phyloP scores from a whole-genome alignment of 2,888 invertebrate species.

The Noctua comes region DNA sequence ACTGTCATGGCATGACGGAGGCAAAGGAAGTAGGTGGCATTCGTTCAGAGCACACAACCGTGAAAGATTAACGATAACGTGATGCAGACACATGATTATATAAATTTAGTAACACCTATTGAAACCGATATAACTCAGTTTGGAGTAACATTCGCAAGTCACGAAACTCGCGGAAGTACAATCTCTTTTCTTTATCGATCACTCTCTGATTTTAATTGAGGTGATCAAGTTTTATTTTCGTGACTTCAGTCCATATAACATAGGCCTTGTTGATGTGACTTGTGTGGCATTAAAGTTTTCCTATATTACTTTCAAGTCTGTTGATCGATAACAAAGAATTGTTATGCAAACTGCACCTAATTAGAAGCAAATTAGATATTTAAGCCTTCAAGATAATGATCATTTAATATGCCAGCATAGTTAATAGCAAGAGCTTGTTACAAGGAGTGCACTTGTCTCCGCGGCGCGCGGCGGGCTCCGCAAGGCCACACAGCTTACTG shows the following conservation, averaged over 20 bases:
- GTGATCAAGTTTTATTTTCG: conserved; percentile 69
- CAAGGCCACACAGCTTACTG: conserved; percentile 81
- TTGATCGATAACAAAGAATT: conserved; percentile 5
- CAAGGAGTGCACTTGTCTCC: conserved; percentile 82
- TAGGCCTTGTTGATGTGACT: conserved; percentile 21
- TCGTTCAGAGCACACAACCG: conserved; percentile 27
- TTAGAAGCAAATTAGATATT: conserved; percentile 49
- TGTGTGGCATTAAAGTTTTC: conserved; percentile 14
- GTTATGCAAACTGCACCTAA: conserved; percentile 28
- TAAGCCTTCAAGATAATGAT: conserved; percentile 41
- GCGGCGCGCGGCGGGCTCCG: conserved; percentile 57
- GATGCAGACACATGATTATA: conserved; percentile 55
- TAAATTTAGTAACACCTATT: conserved; percentile 57
- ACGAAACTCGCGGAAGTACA: conserved; percentile 66
- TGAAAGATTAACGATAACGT: conserved; percentile 50
- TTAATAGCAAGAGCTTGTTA: conserved; percentile 39
- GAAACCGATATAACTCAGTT: conserved; percentile 47
- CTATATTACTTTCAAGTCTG: conserved; percentile 46
- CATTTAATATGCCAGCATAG: conserved; percentile 47
- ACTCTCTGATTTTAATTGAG: conserved; percentile 64
- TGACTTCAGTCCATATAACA: conserved; percentile 51
- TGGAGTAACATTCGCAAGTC: conserved; percentile 55
- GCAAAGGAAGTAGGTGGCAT: conserved; percentile 45
- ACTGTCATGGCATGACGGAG: conserved; percentile 4
- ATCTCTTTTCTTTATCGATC: conserved; percentile 66